Base-by-base conservation (phyloP, 2,113 vertebrate species). In the Eubucco bourcierii region DNA sequence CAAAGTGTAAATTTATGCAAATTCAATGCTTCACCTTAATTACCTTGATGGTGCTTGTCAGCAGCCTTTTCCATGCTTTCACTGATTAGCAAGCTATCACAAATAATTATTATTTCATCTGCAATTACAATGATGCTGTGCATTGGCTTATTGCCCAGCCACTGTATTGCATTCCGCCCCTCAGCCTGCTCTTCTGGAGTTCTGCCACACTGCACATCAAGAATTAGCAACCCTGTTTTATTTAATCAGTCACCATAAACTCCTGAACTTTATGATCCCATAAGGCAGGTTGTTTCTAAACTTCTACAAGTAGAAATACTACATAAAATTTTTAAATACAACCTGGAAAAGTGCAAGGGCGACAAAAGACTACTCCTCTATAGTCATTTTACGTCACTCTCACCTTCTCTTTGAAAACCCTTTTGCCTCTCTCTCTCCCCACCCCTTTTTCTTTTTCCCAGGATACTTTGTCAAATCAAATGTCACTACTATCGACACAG, bases 1-100 rank as follows among this genome's bases (percentile, higher is more conserved):
- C 89, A 85, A 95, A 97, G 91, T 95, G 93, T 90, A 98, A 97
- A 98, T 98, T 96, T 97, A 98, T 98, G 97, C 97, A 98, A 97
- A 97, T 96, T 60, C 65, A 95, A 34, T 79, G 85, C 88, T 94
- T 96, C 93, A 97, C 96, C 95, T 97, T 98, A 98, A 98, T 98
- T 97, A 97, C 96, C 78, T 78, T 88, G 80, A 95, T 94, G 93
- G 90, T 1, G 44, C 92, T 93, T 96, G 96, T 98, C 97, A 96
- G 97, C 83, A 93, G 93, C 92, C 96, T 96, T 96, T 96, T 94
- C 88, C 80, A 80, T 90, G 90, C 92, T 96, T 95, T 80, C 19
- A 10, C 97, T 97, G 96, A 97, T 97, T 95, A 98, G 95, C 93
- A 90, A 97, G 84, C 79, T 80, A 97, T 96, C 97, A 91, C 95